phyloP scores from a whole-genome alignment of 2,113 vertebrate genomes.

The Saccopteryx bilineata region DNA sequence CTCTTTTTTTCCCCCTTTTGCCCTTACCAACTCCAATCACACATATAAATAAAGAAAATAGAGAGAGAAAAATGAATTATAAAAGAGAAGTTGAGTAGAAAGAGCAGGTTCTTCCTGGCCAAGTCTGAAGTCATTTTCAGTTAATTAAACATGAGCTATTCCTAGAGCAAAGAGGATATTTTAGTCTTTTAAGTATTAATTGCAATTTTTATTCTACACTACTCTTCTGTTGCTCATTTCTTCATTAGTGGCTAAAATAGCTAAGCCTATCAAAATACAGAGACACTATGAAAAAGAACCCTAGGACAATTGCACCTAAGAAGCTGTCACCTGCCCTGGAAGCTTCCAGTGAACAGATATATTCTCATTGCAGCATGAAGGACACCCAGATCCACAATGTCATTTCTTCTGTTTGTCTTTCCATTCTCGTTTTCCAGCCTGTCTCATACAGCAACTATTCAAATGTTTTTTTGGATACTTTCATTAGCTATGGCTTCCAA shows the following conservation, averaged over 20 bases:
- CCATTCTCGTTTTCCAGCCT: constrained; percentile 53
- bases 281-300: neutral
- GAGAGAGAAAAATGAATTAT: neutral
- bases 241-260: neutral
- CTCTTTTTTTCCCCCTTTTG: neutral
- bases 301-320: neutral
- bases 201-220: neutral
- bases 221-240: neutral
- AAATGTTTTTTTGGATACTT: constrained; percentile 56
- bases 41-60: neutral
- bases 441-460: constrained; percentile 34
- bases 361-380: neutral
- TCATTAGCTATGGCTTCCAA: constrained; percentile 55
- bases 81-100: neutral
- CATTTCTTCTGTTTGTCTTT: constrained; percentile 39
- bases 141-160: constrained; percentile 11
- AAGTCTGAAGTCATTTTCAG: constrained; percentile 4
- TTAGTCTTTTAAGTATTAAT: neutral
- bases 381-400: neutral
- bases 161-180: neutral
- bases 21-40: neutral
- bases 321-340: neutral
- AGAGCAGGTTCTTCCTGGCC: neutral
- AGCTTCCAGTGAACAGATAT: neutral
- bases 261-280: neutral